Evolutionary conservation across 2,797 vertebrate genomes (phyloP).

Genomic region (Hyperoplus immaculatus): DNA sequence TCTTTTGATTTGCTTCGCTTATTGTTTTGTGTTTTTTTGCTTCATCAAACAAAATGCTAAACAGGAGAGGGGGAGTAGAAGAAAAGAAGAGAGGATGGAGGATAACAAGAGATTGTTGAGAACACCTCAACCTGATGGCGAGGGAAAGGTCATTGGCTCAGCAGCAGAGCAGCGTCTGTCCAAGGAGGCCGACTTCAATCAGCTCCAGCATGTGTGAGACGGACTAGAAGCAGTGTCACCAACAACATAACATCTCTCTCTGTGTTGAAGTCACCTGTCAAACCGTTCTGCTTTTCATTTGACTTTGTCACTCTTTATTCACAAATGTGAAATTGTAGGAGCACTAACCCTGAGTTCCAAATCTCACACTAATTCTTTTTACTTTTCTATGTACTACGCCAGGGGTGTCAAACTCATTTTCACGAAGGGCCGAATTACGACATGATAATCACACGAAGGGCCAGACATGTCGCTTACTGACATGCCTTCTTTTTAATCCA

Average conservation of each 20-base stretch:
- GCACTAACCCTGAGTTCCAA: no score
- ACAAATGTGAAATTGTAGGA: constrained; percentile 34
- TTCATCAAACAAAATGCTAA: constrained; percentile 22
- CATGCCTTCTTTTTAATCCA: no score
- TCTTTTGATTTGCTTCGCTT: constrained; percentile 40
- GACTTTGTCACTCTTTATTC: constrained; percentile 33
- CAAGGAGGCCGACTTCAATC: constrained; percentile 65
- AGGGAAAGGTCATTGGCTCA: constrained; percentile 78
- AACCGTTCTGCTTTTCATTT: constrained; percentile 30
- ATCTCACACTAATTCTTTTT: no score
- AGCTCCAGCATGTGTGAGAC: constrained; percentile 61
- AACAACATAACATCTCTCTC: constrained; percentile 58
- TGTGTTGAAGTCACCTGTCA: constrained; percentile 1
- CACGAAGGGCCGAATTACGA: no score
- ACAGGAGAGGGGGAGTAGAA: constrained; percentile 8
- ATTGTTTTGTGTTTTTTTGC: constrained; percentile 24
- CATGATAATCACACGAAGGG: no score
- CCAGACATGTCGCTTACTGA: no score
- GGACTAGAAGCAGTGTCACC: constrained; percentile 39
- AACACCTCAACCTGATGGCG: constrained; percentile 38
- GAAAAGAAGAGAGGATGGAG: background rate
- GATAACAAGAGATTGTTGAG: constrained; percentile 22
- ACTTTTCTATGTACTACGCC: no score
- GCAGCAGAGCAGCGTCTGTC: constrained; percentile 60
- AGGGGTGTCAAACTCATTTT: no score